Percentiles rank a stretch among this genome's conserved stretches.
Evolutionary conservation across 2,797 vertebrate genomes (phyloP).

Genomic region (Enteromius mattozi): DNA sequence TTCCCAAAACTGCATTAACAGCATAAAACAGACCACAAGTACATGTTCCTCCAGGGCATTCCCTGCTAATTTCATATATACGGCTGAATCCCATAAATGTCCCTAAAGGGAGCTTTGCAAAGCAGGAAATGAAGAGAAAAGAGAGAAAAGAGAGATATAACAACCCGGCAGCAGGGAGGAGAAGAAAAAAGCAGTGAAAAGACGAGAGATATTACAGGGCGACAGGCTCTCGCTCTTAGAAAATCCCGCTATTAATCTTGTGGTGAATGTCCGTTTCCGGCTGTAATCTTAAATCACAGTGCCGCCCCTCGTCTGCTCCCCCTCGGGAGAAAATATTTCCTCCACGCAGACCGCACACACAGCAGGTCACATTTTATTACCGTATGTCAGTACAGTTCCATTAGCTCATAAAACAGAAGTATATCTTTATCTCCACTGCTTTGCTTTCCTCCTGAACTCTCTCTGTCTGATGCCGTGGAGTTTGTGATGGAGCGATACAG

Average conservation of each 20-base stretch:
- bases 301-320: constrained; percentile 24
- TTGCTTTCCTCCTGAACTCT: not conserved
- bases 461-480: not conserved
- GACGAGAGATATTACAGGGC: constrained; percentile 35
- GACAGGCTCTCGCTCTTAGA: constrained; percentile 22
- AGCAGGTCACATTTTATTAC: constrained; percentile 45
- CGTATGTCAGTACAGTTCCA: constrained; percentile 41
- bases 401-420: constrained; percentile 47
- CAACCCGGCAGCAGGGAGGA: constrained; percentile 18
- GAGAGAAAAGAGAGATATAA: constrained; percentile 17
- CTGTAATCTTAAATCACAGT: constrained; percentile 59
- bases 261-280: constrained; percentile 36
- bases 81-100: constrained; percentile 45
- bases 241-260: constrained; percentile 57
- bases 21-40: constrained; percentile 31
- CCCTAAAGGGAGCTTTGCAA: constrained; percentile 43
- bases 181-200: not conserved
- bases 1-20: constrained; percentile 28
- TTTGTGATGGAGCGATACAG: not conserved
- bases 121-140: constrained; percentile 30
- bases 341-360: constrained; percentile 34
- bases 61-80: constrained; percentile 41
- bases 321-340: constrained; percentile 49
- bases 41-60: not conserved
- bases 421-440: constrained; percentile 42